phyloP scores from a whole-genome alignment of 2,113 vertebrate genomes.

The Phrynosoma blainvillii region DNA sequence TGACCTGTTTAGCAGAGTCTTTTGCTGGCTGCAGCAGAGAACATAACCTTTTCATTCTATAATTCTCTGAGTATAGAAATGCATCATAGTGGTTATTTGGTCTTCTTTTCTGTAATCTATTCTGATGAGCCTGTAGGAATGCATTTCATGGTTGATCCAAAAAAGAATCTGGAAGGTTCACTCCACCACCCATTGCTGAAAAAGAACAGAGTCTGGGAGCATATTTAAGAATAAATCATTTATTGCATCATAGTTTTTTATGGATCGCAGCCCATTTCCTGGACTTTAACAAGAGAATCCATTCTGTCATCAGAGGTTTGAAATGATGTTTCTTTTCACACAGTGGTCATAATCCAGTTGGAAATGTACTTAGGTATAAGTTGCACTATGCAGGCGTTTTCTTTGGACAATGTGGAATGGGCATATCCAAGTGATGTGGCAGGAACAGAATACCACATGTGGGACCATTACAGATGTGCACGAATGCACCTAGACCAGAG shows the following conservation, averaged over 20 bases:
- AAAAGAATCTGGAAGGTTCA: neutral
- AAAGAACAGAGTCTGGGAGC: no score
- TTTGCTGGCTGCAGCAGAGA: slow-evolving; percentile 35
- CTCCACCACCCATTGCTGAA: neutral
- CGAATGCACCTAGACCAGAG: no score
- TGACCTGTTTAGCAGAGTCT: slow-evolving; percentile 58
- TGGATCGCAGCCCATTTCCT: neutral
- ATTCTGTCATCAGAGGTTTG: no score
- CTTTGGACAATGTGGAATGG: no score
- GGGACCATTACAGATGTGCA: no score
- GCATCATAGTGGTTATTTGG: slow-evolving; percentile 32
- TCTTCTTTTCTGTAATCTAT: slow-evolving; percentile 11
- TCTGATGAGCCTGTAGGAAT: neutral
- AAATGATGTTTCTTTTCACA: no score
- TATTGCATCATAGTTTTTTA: neutral
- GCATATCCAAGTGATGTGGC: no score
- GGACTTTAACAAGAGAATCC: no score
- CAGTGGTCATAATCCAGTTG: no score
- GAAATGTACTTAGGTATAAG: no score
- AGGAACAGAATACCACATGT: no score
- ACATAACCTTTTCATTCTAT: slow-evolving; percentile 47
- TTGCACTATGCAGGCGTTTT: no score
- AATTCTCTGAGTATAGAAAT: slow-evolving; percentile 41
- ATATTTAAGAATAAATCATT: neutral
- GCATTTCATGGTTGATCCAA: neutral